Percentiles rank a stretch among this genome's conserved stretches.
Evolutionary conservation across 2,113 vertebrate species (phyloP).

Genomic region (Polypterus senegalus): DNA sequence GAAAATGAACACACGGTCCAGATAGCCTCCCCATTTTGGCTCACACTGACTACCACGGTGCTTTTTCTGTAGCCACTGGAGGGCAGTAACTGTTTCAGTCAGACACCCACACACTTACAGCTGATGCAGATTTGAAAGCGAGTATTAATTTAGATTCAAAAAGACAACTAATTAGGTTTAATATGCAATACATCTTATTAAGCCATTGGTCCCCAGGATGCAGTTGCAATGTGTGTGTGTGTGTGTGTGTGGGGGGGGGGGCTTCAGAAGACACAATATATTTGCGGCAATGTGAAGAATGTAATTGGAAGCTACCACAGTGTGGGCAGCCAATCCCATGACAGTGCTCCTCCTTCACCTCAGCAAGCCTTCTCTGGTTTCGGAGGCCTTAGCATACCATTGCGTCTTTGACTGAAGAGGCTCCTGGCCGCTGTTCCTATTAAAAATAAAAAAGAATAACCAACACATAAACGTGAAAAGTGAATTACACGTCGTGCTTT

Average conservation of each 20-base stretch:
- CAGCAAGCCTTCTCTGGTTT: too few species aligned
- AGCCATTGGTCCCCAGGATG: slow-evolving; percentile 52
- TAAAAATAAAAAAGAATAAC: too few species aligned
- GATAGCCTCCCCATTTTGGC: too few species aligned
- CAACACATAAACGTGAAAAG: too few species aligned
- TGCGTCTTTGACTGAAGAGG: too few species aligned
- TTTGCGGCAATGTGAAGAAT: not conserved
- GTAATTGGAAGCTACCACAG: not conserved
- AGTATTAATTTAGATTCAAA: slow-evolving; percentile 58
- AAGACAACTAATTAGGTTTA: slow-evolving; percentile 57
- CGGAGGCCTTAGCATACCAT: too few species aligned
- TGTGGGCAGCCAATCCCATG: too few species aligned
- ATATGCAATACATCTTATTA: slow-evolving; percentile 59
- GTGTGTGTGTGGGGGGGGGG: slow-evolving; percentile 9
- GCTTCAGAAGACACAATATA: not conserved
- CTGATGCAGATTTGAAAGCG: slow-evolving; percentile 6
- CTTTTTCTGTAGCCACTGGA: not conserved
- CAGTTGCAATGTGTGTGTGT: slow-evolving; percentile 38
- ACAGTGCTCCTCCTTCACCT: too few species aligned
- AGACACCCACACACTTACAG: not conserved
- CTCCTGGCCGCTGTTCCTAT: too few species aligned
- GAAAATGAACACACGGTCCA: too few species aligned
- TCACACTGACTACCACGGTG: too few species aligned
- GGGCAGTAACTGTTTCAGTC: not conserved
- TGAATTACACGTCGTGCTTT: too few species aligned